Base-by-base conservation (phyloP, 2,113 vertebrate species). In the Trinectes maculatus region DNA sequence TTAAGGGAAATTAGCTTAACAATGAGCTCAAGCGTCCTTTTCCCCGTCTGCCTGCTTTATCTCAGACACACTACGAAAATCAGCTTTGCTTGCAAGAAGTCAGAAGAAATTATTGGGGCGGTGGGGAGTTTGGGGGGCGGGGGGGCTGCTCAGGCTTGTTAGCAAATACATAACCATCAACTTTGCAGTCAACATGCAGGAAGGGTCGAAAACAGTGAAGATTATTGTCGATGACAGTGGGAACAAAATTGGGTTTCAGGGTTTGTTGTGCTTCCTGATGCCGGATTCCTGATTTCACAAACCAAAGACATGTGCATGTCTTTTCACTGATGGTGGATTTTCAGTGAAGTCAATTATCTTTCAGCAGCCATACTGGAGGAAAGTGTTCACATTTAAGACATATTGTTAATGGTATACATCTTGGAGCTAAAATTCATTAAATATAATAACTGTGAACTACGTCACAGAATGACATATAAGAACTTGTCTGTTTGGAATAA, bases 161-260 rank as follows among this genome's bases (percentile, higher is more conserved):
- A 33, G 47, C 22, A 8, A n/a, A 24, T n/a, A 21, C 25, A 24
- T 42, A 3, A 37, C 56, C 44, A 8, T n/a, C 44, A 31, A 21
- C 18, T 42, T 8, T 36, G 55, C 16, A 47, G 39, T 49, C 6
- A 43, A 56, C 83, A 80, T 82, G 76, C 81, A 84, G 9, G 13
- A 33, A 56, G 46, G 10, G 24, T 11, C n/a, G 6, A 46, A 63
- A 62, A 72, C n/a, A 46, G 2, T 51, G 1, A 48, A 48, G 16
- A 64, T 31, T 49, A 48, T 26, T 4, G 58, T n/a, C n/a, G n/a
- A n/a, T 8, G 22, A 33, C 11, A 36, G 55, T 51, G n/a, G 19
- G n/a, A 8, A 31, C 7, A 57, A 39, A n/a, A 28, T 1, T 8
- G 25, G 4, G 34, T 16, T 24, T 53, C 22, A 18, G 51, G 5